Base-by-base conservation (phyloP, 2,113 vertebrate species). In the Bungarus multicinctus region DNA sequence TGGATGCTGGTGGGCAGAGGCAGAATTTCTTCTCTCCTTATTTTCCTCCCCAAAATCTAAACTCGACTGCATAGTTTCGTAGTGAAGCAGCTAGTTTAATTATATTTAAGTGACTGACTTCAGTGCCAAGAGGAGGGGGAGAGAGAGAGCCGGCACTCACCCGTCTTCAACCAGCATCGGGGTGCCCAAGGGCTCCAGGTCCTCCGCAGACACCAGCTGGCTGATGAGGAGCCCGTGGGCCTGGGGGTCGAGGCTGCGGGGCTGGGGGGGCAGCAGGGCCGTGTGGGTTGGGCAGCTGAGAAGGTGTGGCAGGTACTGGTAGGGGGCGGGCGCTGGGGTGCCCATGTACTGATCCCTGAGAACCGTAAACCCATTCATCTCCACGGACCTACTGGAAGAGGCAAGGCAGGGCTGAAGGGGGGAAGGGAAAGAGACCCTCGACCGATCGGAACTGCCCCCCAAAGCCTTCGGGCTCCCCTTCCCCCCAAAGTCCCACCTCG, bases 151-250 rank as follows among this genome's bases (percentile, higher is more conserved):
- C 0, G 5, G 39, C 16, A 96, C 99, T 98, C 95, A 99, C 99
- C 99, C 99, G 5, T 99, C 99, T 96, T 99, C 99, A 6, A 99
- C 99, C 91, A 99, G 98, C 99, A 99, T 99, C 0, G 99, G 99
- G 0, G 99, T 99, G 93, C 98, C 96, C 5, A 99, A 96, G 0
- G 99, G 99, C 90, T 99, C 98, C 98, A 99, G 96, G 95, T 99
- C 99, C 94, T 99, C 99, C 0, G 99, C 99, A 0, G 98, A 98
- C 95, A 99, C 97, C 93, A 99, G 96, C 97, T 99, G 99, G 95
- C 98, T 97, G 96, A 99, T 98, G 81, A 99, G 97, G 52, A 99
- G 97, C 3, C 98, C 97, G 94, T 99, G 99, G 1, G 98, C 99
- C 97, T 99, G 99, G 4, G 99, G 98, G 94, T 99, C 99, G 85